Percentiles rank a stretch among this genome's conserved stretches.
Conservation (phyloP, 2,113 vertebrate species). For the Pelecanus crispus region DNA sequence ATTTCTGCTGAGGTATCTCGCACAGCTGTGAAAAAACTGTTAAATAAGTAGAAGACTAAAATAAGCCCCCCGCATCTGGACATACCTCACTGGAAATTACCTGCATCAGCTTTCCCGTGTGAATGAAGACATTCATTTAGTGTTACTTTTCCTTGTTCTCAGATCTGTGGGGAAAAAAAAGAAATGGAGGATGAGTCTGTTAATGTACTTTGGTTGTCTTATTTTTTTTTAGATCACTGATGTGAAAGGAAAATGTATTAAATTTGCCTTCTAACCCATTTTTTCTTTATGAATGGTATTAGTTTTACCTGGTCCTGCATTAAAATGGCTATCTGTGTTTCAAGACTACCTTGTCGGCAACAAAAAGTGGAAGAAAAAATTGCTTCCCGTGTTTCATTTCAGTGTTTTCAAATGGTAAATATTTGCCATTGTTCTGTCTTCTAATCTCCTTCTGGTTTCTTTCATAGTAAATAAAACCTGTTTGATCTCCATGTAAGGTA, state of each 20-base stretch:
- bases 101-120: not conserved
- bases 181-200: not conserved
- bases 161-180: not conserved
- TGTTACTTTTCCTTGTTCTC: not conserved
- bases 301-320: not conserved
- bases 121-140: not conserved
- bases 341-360: not conserved
- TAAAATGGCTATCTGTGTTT: not conserved
- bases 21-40: not conserved
- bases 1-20: not conserved
- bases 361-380: not conserved
- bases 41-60: not conserved
- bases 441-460: not conserved
- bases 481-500: not conserved
- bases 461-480: not conserved
- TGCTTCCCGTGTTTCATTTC: not conserved
- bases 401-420: not conserved
- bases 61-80: not conserved
- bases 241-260: not conserved
- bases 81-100: not conserved
- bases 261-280: not conserved
- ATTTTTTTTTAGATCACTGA: not conserved
- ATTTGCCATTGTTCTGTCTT: not conserved
- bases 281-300: not conserved
- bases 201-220: not conserved